Evolutionary conservation across 2,113 vertebrate species (phyloP).

Genomic region (Myotis lucifugus): DNA sequence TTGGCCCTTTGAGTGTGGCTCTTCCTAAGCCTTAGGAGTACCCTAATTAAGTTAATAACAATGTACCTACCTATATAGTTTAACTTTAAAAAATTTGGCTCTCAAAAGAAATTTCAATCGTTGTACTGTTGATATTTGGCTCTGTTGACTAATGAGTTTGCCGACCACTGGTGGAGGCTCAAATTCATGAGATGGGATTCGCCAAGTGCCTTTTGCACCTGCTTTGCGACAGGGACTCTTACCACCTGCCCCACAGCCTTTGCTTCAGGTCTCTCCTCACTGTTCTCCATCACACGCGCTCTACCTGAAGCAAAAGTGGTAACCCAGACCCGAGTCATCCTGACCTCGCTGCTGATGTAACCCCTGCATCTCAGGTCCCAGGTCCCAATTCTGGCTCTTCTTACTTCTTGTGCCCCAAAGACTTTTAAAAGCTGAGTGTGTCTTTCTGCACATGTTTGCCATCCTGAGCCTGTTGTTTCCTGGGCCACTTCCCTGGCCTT

Average conservation of each 20-base stretch:
- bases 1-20: no score
- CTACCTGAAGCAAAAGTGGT: neutral
- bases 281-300: neutral
- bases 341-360: neutral
- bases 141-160: no score
- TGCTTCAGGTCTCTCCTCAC: neutral
- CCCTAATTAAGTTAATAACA: no score
- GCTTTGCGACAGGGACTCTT: neutral
- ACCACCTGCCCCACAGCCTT: no score
- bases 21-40: no score
- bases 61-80: no score
- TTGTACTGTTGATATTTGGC: no score
- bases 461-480: neutral
- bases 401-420: neutral
- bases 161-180: neutral
- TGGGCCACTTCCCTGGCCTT: neutral
- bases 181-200: neutral
- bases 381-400: neutral
- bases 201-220: neutral
- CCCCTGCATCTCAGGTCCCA: neutral
- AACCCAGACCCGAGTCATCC: accelerated
- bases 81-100: no score
- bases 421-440: neutral
- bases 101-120: no score
- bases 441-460: neutral